A percentile compares a stretch with the other conserved stretches of the same genome.
phyloP scores from a whole-genome alignment of 30 jellyfish, hydroid and myxozoan species.

The Pseudorhiza aurosa region DNA sequence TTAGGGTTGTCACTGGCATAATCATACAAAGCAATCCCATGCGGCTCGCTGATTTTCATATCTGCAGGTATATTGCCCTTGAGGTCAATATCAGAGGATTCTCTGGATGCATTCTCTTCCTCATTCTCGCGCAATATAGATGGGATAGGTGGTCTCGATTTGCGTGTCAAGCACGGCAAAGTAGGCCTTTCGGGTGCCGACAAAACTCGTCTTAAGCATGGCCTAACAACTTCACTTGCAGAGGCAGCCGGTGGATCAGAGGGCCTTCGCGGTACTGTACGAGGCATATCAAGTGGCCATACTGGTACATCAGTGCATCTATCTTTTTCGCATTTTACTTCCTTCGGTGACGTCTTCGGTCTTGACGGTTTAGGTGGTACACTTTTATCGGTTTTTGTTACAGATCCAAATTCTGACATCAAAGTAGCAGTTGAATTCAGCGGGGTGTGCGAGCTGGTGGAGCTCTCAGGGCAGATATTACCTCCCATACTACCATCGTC shows the following conservation, averaged over 20 bases:
- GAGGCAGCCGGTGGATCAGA: background rate
- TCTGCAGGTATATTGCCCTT: background rate
- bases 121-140: slow-evolving; percentile 37
- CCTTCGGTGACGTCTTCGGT: slow-evolving; percentile 49
- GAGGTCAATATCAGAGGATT: background rate
- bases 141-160: slow-evolving; percentile 63
- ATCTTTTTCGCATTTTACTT: background rate
- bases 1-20: background rate
- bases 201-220: background rate
- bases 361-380: slow-evolving; percentile 44
- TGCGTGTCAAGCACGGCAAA: background rate
- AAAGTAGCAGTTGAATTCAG: too few species aligned
- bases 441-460: too few species aligned
- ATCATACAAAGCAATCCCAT: slow-evolving; percentile 57
- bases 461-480: too few species aligned
- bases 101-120: background rate
- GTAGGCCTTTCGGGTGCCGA: slow-evolving; percentile 51
- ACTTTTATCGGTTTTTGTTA: background rate
- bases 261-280: background rate
- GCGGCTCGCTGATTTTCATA: slow-evolving; percentile 47
- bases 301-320: background rate
- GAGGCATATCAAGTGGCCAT: background rate
- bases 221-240: background rate
- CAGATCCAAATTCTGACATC: too few species aligned
- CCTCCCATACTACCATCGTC: too few species aligned